phyloP scores from a whole-genome alignment of 1,140 invertebrate genomes.

The Dinothrombium tinctorium region DNA sequence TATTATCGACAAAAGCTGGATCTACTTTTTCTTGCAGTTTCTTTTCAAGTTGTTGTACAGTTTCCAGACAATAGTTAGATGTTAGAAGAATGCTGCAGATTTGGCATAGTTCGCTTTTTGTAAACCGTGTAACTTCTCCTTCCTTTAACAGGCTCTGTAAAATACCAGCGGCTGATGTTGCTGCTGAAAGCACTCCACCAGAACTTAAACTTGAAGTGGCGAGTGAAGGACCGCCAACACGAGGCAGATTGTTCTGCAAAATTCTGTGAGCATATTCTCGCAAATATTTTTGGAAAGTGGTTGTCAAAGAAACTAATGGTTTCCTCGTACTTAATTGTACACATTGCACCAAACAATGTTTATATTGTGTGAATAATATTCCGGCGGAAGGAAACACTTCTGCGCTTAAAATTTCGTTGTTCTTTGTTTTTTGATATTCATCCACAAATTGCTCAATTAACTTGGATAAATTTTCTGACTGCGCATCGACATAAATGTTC shows the following conservation, averaged over 20 bases:
- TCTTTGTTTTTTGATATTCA: constrained; percentile 19
- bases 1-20: constrained; percentile 39
- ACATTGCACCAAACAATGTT: constrained; percentile 92
- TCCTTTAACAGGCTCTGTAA: constrained; percentile 68
- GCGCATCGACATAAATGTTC: constrained; percentile 75
- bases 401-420: constrained; percentile 26
- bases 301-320: constrained; percentile 60
- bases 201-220: background rate
- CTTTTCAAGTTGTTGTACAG: constrained; percentile 80
- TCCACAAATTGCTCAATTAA: constrained; percentile 66
- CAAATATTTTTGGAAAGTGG: constrained; percentile 82
- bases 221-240: constrained; percentile 14
- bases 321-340: constrained; percentile 69
- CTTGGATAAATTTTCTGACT: constrained; percentile 62
- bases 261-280: constrained; percentile 70
- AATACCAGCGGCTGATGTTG: constrained; percentile 40
- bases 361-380: constrained; percentile 51
- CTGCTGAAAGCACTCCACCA: constrained; percentile 17
- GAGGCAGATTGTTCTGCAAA: constrained; percentile 44
- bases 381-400: constrained; percentile 70
- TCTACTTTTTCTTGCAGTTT: constrained; percentile 86
- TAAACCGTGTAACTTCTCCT: constrained; percentile 53
- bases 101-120: constrained; percentile 57
- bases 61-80: constrained; percentile 95
- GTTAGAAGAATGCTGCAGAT: constrained; percentile 85